Percentiles rank a stretch among this genome's conserved stretches.
These are phyloP conservation scores for Mycteria americana DNA, from an alignment of 2,797 vertebrate genomes.

Conservation along the genomic window DNA sequence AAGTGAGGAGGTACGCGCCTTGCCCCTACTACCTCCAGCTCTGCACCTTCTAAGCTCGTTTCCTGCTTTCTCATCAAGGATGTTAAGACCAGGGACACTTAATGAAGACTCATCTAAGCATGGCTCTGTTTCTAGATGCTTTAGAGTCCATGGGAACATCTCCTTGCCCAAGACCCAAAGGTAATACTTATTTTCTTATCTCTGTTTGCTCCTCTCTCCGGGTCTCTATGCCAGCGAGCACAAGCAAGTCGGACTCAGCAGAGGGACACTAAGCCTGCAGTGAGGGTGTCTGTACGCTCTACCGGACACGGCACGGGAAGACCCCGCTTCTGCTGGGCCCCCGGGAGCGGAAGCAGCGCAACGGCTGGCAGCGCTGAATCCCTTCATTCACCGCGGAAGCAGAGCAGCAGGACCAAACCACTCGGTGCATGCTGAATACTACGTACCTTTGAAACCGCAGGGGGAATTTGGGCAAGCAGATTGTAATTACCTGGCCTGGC, in stretches of 20 bases:
- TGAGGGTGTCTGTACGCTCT: fast-evolving
- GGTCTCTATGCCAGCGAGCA: not conserved
- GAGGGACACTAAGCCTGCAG: not conserved
- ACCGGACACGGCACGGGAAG: not conserved
- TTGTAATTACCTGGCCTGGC: slow-evolving; percentile 1
- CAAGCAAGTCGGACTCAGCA: not conserved
- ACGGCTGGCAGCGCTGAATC: not conserved
- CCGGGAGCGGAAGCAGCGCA: fast-evolving
- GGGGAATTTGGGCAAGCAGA: not conserved
- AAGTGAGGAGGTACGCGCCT: fast-evolving
- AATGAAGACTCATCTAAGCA: not conserved
- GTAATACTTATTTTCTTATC: not conserved
- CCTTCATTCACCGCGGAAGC: fast-evolving
- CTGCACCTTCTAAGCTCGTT: not conserved
- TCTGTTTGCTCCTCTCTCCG: not conserved
- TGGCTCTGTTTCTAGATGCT: not conserved
- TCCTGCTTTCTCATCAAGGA: not conserved
- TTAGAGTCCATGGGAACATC: not conserved
- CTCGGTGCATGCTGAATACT: not conserved
- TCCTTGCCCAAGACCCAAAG: not conserved
- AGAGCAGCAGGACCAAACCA: not conserved
- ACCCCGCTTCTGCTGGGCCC: not conserved
- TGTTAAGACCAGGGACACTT: not conserved
- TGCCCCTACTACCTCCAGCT: not conserved
- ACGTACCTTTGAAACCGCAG: not conserved